These are phyloP conservation scores for Peribatodes rhomboidaria DNA, from an alignment of 2,888 invertebrate genomes.

Conservation along the genomic window DNA sequence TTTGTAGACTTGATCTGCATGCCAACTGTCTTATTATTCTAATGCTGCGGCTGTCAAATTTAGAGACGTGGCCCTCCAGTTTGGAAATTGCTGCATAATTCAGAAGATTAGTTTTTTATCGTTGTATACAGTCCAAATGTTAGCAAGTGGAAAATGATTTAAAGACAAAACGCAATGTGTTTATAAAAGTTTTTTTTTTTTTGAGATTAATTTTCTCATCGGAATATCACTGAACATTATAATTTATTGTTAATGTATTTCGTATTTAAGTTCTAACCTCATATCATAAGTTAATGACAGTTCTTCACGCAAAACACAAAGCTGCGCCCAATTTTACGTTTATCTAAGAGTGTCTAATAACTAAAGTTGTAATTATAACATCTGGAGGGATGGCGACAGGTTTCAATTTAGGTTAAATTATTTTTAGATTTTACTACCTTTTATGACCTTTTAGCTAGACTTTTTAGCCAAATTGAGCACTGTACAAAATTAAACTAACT, in stretches of 20 bases:
- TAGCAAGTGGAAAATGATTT: too few relatives aligned
- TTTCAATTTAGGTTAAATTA: not conserved
- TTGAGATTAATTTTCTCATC: too few relatives aligned
- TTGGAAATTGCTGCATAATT: not conserved
- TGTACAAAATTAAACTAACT: too few relatives aligned
- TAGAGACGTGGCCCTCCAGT: not conserved
- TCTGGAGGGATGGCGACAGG: not conserved
- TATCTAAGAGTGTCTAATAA: too few relatives aligned
- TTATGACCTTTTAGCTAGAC: not conserved
- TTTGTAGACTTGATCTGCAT: conserved; percentile 17
- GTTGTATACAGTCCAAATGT: not conserved
- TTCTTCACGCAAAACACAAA: not conserved
- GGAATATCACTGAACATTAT: too few relatives aligned
- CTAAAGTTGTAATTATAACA: not conserved
- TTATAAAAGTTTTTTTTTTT: too few relatives aligned
- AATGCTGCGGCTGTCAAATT: conserved; percentile 16
- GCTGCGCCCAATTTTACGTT: too few relatives aligned
- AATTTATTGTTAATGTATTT: too few relatives aligned
- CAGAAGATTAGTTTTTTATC: not conserved
- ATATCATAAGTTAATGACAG: too few relatives aligned
- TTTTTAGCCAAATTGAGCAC: too few relatives aligned
- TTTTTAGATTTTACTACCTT: not conserved
- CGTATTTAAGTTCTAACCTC: too few relatives aligned
- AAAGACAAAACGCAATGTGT: too few relatives aligned
- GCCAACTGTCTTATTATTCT: conserved; percentile 28